Percentiles rank a stretch among this genome's conserved stretches.
These are phyloP conservation scores for Limnephilus lunatus DNA, from an alignment of 2,888 invertebrate genomes.

Conservation along the genomic window DNA sequence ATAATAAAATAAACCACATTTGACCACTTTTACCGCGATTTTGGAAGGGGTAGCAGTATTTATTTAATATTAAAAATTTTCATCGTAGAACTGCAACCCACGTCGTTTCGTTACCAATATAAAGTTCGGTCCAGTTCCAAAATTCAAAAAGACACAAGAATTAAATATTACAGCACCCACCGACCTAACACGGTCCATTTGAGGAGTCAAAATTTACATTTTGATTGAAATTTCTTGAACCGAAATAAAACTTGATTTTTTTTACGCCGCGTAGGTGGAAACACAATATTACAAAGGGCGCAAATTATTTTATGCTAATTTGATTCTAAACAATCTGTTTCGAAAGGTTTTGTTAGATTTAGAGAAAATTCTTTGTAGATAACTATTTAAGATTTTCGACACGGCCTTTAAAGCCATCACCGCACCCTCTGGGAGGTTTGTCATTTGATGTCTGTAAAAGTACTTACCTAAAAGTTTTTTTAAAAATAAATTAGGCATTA, in stretches of 20 bases:
- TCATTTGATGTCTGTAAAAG: too few relatives aligned
- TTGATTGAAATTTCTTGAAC: slow-evolving; percentile 14
- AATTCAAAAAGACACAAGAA: slow-evolving; percentile 20
- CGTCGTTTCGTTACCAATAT: neutral
- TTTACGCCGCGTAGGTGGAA: neutral
- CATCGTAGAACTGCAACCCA: neutral
- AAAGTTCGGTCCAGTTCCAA: slow-evolving; percentile 11
- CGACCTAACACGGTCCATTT: slow-evolving; percentile 10
- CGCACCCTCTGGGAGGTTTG: too few relatives aligned
- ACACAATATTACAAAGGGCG: neutral
- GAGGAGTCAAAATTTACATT: slow-evolving; percentile 14
- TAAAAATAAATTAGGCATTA: too few relatives aligned
- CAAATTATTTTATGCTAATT: neutral
- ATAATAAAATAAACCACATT: too few relatives aligned
- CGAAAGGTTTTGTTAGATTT: neutral
- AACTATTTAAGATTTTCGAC: too few relatives aligned
- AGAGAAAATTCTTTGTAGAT: neutral
- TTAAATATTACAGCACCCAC: slow-evolving; percentile 14
- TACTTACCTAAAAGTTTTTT: too few relatives aligned
- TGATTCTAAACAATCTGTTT: neutral
- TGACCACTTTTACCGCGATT: too few relatives aligned
- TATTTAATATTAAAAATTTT: neutral
- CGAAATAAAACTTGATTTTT: neutral
- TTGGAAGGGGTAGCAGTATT: too few relatives aligned
- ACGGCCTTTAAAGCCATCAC: too few relatives aligned